These are phyloP conservation scores for Andrena minutula DNA, from an alignment of 2,888 invertebrate species.

Conservation along the genomic window DNA sequence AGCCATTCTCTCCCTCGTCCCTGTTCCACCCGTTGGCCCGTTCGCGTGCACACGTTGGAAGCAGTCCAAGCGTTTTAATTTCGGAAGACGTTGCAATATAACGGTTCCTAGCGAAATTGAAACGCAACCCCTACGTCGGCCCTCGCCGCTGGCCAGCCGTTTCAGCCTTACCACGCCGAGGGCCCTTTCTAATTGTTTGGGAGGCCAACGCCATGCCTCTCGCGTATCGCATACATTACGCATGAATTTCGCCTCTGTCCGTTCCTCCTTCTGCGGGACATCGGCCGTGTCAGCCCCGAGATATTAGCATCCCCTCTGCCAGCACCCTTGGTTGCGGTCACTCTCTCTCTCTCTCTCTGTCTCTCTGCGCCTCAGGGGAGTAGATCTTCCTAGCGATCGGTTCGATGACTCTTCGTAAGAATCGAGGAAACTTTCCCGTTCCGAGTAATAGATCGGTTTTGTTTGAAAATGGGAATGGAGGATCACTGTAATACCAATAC, in stretches of 20 bases:
- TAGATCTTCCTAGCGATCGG: no score
- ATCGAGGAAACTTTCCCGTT: no score
- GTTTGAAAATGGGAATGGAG: no score
- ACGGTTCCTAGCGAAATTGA: slow-evolving; percentile 80
- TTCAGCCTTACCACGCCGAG: slow-evolving; percentile 47
- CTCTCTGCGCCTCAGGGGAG: no score
- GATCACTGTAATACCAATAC: no score
- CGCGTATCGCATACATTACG: slow-evolving; percentile 72
- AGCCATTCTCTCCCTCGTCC: slow-evolving; percentile 6
- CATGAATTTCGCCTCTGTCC: slow-evolving; percentile 71
- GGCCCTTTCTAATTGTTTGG: slow-evolving; percentile 82
- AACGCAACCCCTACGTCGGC: slow-evolving; percentile 73
- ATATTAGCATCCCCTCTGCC: slow-evolving; percentile 61
- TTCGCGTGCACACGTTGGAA: slow-evolving; percentile 65
- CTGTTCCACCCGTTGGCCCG: slow-evolving; percentile 14
- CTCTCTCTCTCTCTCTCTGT: no score
- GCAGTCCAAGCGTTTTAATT: slow-evolving; percentile 75
- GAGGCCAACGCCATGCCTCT: slow-evolving; percentile 74
- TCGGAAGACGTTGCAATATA: slow-evolving; percentile 80
- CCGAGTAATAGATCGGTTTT: no score
- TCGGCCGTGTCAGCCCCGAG: slow-evolving; percentile 54
- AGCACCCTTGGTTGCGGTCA: slow-evolving; percentile 4
- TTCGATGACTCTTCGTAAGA: no score
- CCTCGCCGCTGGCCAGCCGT: slow-evolving; percentile 49
- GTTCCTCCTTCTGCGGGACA: slow-evolving; percentile 61